A percentile compares a stretch with the other conserved stretches of the same genome.
These are phyloP conservation scores for Zeugodacus cucurbitae DNA, from an alignment of 1,140 invertebrate species.

Conservation along the genomic window DNA sequence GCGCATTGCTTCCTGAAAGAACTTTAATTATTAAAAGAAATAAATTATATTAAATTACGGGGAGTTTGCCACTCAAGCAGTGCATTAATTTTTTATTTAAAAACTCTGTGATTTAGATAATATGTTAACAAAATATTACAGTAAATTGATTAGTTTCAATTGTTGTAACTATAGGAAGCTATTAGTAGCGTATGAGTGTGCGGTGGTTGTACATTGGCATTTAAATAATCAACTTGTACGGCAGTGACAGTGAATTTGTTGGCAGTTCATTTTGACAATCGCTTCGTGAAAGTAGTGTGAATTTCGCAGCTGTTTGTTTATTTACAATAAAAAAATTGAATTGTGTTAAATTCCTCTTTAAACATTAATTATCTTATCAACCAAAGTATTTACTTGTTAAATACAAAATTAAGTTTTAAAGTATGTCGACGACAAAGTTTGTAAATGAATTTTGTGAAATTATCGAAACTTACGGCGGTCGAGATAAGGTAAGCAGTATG, in stretches of 20 bases:
- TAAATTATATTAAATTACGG: no score
- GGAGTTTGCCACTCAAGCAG: no score
- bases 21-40: no score
- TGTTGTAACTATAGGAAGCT: no score
- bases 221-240: not conserved
- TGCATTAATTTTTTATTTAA: no score
- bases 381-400: not conserved
- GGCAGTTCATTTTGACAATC: slow-evolving; percentile 9
- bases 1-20: not conserved
- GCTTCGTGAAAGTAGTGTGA: not conserved
- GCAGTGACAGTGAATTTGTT: not conserved
- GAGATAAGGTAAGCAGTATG: slow-evolving; percentile 68
- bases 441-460: slow-evolving; percentile 68
- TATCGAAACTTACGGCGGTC: slow-evolving; percentile 69
- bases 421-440: slow-evolving; percentile 54
- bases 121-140: no score
- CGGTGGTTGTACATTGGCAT: not conserved
- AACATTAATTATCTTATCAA: not conserved
- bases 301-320: not conserved
- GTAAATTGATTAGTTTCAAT: no score
- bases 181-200: not conserved
- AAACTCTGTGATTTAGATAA: no score
- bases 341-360: not conserved
- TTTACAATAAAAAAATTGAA: not conserved
- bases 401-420: not conserved